Base-by-base conservation (phyloP, 1,140 invertebrate species). In the Heterodera carotae region DNA sequence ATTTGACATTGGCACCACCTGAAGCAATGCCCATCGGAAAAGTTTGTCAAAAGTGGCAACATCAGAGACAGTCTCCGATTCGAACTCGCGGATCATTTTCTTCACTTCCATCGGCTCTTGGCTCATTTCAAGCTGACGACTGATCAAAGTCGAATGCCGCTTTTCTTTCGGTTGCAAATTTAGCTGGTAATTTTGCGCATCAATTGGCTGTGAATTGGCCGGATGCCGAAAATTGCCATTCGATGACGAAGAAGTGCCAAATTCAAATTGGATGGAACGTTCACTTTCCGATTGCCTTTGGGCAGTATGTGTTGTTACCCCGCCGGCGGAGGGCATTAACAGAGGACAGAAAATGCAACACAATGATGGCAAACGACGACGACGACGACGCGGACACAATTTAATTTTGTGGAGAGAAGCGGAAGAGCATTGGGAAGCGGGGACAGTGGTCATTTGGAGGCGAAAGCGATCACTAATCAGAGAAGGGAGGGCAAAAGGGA, bases 11-110 rank as follows among this genome's bases (percentile, higher is more conserved):
- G 62, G 33, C 69, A 18, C 10, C 69, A 25, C 68, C 43, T 69
- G 33, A 33, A 69, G 43, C 43, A 39, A 18, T 34, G 68, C 68
- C 43, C 34, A 69, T 27, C 68, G 33, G n/a, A 69, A 34, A n/a
- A 48, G n/a, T 27, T 69, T 8, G 68, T 39, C 68, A 18, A 69
- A 48, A 31, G n/a, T 62, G 60, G 2, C 18, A 0, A 18, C 60
- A 8, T 62, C 60, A 25, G 60, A 62, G 5, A 25, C 18, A 8
- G 60, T 43, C 39, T 43, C 39, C 39, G n/a, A n/a, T n/a, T n/a
- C n/a, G n/a, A n/a, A n/a, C n/a, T n/a, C n/a, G n/a, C n/a, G n/a
- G n/a, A n/a, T n/a, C n/a, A 43, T 2, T 43, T 43, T 12, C 39
- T 7, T 43, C 39, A 43, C 39, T 43, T 43, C 39, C 39, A 43